Evolutionary conservation across 2,888 invertebrate genomes (phyloP).

Genomic region (Eupithecia vulgata): DNA sequence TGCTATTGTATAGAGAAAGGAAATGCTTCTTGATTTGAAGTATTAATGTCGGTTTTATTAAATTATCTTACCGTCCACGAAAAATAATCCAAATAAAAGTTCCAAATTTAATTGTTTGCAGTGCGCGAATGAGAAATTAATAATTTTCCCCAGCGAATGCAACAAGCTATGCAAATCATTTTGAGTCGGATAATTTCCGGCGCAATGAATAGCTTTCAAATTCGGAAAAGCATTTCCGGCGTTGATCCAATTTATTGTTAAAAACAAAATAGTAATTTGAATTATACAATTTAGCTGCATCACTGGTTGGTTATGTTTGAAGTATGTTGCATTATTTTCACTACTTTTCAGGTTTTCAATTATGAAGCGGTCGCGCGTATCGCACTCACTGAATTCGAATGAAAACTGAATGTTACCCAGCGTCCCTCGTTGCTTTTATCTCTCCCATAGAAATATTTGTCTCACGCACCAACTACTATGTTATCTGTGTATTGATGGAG

Average conservation of each 20-base stretch:
- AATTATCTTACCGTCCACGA: slow-evolving; percentile 59
- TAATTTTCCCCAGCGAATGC: slow-evolving; percentile 48
- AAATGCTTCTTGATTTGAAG: background rate
- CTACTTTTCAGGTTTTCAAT: slow-evolving; percentile 9
- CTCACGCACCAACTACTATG: background rate
- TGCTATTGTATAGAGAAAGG: background rate
- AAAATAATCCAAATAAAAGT: slow-evolving; percentile 64
- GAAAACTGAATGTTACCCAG: slow-evolving; percentile 50
- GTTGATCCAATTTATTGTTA: background rate
- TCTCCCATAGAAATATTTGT: slow-evolving; percentile 11
- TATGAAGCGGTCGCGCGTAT: slow-evolving; percentile 34
- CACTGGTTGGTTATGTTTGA: background rate
- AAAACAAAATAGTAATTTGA: background rate
- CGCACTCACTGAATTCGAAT: slow-evolving; percentile 43
- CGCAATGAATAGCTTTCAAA: slow-evolving; percentile 25
- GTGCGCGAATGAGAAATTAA: slow-evolving; percentile 50
- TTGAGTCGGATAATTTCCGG: slow-evolving; percentile 48
- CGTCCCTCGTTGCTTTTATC: slow-evolving; percentile 46
- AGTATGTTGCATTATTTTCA: slow-evolving; percentile 16
- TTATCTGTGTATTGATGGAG: background rate
- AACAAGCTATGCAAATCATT: slow-evolving; percentile 55
- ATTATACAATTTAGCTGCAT: slow-evolving; percentile 4
- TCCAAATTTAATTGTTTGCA: slow-evolving; percentile 48
- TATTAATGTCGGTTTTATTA: background rate
- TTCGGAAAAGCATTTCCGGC: slow-evolving; percentile 13